Base-by-base conservation (phyloP, 2,888 invertebrate genomes). In the Drosophila eohydei region DNA sequence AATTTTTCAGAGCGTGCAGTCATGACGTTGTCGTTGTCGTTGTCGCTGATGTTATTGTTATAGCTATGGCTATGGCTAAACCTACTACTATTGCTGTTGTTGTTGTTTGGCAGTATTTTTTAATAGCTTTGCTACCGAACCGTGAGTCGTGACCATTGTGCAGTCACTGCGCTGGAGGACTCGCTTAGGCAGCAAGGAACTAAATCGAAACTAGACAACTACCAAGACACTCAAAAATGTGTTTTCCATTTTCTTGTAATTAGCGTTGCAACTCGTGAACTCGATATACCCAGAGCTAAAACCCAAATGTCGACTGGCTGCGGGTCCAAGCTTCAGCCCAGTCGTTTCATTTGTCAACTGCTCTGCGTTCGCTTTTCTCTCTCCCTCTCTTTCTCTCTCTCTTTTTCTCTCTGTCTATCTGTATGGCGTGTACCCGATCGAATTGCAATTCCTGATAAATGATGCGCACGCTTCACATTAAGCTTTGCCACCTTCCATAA, bases 371-470 rank as follows among this genome's bases (percentile, higher is more conserved):
- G 36, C 12, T 12, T 36, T 12, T 21, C 1, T 21, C 21, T 21
- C 21, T 8, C 34, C 34, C 34, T 8, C 34, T 34, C 34, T 8
- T 0, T 7, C 34, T 8, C 7, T 34, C 7, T 8, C 8, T 11
- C 3, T 11, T 6, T 34, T 6, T 34, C 28, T 14, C 43, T 55
- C 30, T 26, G 26, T 28, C 21, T 46, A 52, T 21, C 21, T 26
- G 26, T 52, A 28, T 34, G 55, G 55, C 46, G 41, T 46, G 40
- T 50, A 72, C 50, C 71, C 71, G 54, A 72, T 74, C 78, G 81
- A 83, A 83, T 84, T 86, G 83, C 86, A 86, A 81, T 84, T 55
- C 81, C 82, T 84, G 86, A 84, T 84, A 83, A 84, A 84, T 86
- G 84, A 86, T 82, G 82, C 43, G 44, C 80, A 66, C 72, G 68